Percentiles rank a stretch among this genome's conserved stretches.
Evolutionary conservation across 2,888 invertebrate genomes (phyloP).

Genomic region (Caenorhabditis japonica): DNA sequence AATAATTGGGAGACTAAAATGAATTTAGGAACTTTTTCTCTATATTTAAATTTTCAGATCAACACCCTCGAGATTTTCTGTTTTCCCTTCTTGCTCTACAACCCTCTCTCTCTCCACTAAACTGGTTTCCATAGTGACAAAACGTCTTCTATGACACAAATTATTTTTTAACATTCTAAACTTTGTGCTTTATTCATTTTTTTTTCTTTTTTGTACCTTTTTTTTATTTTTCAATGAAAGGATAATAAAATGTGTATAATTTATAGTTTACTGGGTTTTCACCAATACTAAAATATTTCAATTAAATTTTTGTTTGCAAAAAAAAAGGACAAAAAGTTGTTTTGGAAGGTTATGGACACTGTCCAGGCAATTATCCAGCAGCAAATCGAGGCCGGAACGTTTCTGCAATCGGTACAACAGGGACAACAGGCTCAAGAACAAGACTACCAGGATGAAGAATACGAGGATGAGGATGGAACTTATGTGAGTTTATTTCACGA

Average conservation of each 20-base stretch:
- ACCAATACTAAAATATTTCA: too few relatives aligned
- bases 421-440: constrained; percentile 21
- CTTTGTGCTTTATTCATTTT: too few relatives aligned
- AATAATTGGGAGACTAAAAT: too few relatives aligned
- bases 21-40: too few relatives aligned
- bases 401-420: constrained; percentile 41
- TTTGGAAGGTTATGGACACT: too few relatives aligned
- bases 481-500: constrained; percentile 4
- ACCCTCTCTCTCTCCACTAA: constrained; percentile 4
- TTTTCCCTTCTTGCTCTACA: background rate
- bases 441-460: constrained; percentile 30
- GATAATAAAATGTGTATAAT: background rate
- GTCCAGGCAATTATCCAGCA: constrained; percentile 53
- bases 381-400: constrained; percentile 49
- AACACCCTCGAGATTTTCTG: background rate
- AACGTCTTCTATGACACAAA: background rate
- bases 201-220: background rate
- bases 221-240: background rate
- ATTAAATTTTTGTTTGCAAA: too few relatives aligned
- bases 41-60: too few relatives aligned
- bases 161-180: background rate
- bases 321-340: too few relatives aligned
- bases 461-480: constrained; percentile 37
- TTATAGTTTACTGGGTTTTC: too few relatives aligned
- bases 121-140: constrained; percentile 27